A percentile compares a stretch with the other conserved stretches of the same genome.
These are phyloP conservation scores for Brachypodius melanocephalos DNA, from an alignment of 2,113 vertebrate genomes.

Conservation along the genomic window DNA sequence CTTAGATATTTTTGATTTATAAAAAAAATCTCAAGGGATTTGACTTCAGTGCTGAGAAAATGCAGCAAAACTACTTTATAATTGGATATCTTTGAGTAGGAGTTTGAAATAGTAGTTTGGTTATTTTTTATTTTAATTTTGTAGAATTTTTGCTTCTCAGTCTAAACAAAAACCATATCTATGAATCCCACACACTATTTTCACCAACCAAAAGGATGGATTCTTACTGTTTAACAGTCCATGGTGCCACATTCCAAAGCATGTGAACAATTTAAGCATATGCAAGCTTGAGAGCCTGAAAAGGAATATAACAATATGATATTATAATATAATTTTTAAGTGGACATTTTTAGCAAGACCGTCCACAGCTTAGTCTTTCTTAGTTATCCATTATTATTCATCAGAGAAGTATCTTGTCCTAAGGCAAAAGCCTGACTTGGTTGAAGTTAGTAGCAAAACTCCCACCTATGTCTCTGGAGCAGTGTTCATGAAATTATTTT, in stretches of 20 bases:
- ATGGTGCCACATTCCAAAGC: neutral
- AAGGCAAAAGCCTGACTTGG: slow-evolving; percentile 16
- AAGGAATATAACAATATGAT: neutral
- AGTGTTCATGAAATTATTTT: neutral
- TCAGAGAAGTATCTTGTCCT: slow-evolving; percentile 9
- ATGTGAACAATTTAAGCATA: neutral
- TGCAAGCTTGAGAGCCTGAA: neutral
- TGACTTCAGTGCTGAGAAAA: slow-evolving; percentile 19
- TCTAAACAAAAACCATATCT: slow-evolving; percentile 11
- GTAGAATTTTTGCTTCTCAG: slow-evolving; percentile 19
- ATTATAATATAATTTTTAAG: neutral
- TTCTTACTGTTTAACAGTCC: neutral
- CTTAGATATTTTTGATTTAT: slow-evolving; percentile 19
- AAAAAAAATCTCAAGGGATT: slow-evolving; percentile 18
- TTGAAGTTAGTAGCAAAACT: neutral
- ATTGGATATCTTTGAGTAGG: slow-evolving; percentile 49
- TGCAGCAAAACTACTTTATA: slow-evolving; percentile 46
- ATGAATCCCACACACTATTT: neutral
- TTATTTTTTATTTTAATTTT: slow-evolving; percentile 13
- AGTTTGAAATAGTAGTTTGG: slow-evolving; percentile 33
- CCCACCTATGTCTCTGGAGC: neutral
- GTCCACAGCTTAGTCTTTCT: neutral
- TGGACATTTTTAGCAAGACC: neutral
- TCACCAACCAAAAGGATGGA: neutral
- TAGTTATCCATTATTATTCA: neutral